Evolutionary conservation across 2,797 vertebrate species (phyloP).

Genomic region (Chrysocyon brachyurus): DNA sequence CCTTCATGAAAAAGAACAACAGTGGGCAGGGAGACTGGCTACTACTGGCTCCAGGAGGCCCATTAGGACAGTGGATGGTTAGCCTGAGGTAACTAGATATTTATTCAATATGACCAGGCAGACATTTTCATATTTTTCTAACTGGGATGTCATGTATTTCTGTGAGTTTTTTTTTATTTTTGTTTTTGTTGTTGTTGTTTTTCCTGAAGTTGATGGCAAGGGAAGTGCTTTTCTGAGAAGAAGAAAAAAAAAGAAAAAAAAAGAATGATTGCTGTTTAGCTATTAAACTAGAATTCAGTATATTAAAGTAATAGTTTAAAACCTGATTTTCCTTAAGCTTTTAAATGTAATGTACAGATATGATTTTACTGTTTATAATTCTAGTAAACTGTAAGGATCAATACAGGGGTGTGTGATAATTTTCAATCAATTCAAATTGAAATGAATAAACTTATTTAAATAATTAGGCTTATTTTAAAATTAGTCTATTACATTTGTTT

Average conservation of each 20-base stretch:
- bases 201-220: not conserved
- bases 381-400: conserved; percentile 27
- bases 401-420: not conserved
- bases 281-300: conserved; percentile 43
- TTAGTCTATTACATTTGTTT: conserved; percentile 16
- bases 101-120: not conserved
- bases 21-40: too few species aligned
- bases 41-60: not conserved
- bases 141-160: not conserved
- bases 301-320: conserved; percentile 50
- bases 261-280: not conserved
- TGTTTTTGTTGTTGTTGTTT: not conserved
- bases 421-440: conserved; percentile 41
- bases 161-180: not conserved
- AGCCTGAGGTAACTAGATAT: not conserved
- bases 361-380: conserved; percentile 49
- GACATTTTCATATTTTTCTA: not conserved
- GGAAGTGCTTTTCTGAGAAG: not conserved
- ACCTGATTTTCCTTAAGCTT: not conserved
- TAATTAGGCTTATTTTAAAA: conserved; percentile 14
- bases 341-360: not conserved
- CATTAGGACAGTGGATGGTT: not conserved
- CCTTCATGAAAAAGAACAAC: not conserved
- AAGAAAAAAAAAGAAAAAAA: not conserved
- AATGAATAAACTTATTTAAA: conserved; percentile 55